Evolutionary conservation across 2,113 vertebrate genomes (phyloP).

Genomic region (Balaeniceps rex): DNA sequence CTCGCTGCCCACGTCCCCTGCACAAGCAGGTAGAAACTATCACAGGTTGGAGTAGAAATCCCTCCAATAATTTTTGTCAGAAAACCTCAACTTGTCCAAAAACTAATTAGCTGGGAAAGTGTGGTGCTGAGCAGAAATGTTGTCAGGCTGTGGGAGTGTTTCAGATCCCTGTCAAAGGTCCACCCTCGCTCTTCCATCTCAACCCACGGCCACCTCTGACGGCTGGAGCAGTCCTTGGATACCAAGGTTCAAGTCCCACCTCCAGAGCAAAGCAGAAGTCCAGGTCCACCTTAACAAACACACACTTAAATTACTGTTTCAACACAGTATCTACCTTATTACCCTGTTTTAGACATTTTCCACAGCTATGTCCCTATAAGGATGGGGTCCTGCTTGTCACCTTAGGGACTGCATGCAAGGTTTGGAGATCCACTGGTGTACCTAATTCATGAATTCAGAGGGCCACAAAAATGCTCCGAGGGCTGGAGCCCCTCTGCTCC

Average conservation of each 20-base stretch:
- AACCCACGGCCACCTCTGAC: accelerated
- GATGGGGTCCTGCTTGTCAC: background rate
- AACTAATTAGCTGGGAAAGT: background rate
- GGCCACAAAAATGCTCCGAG: no score
- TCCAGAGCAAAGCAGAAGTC: background rate
- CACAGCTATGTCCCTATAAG: no score
- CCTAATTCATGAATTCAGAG: no score
- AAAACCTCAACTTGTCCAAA: background rate
- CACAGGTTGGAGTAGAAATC: background rate
- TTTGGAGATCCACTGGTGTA: background rate
- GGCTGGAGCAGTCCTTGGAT: background rate
- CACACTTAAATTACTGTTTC: background rate
- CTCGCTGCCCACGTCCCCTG: background rate
- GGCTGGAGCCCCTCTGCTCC: no score
- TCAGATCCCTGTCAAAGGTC: background rate
- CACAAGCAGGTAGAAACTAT: background rate
- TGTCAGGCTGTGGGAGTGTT: background rate
- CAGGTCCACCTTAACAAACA: background rate
- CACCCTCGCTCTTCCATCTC: background rate
- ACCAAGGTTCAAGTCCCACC: background rate
- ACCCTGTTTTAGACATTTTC: background rate
- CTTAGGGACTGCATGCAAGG: background rate
- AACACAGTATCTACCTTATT: background rate
- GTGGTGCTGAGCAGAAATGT: background rate
- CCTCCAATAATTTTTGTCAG: background rate